Conservation (phyloP, 2,888 invertebrate genomes). For the Macrophya alboannulata region DNA sequence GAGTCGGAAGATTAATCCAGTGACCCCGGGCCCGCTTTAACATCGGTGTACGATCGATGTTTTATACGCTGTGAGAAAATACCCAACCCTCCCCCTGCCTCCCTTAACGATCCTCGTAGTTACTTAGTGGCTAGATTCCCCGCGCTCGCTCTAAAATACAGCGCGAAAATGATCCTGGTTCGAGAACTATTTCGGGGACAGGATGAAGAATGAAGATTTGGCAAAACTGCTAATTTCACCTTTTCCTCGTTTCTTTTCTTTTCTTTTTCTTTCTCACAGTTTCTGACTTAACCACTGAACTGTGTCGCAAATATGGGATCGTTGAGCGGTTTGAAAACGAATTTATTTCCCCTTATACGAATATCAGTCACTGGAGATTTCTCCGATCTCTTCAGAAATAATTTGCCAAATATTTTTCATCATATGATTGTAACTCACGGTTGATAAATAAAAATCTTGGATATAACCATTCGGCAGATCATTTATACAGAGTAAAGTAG, state of each 20-base stretch:
- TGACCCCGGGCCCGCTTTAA: not conserved
- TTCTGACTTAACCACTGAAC: conserved; percentile 13
- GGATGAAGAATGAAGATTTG: conserved; percentile 14
- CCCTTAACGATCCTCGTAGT: conserved; percentile 2
- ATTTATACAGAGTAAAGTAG: conserved; percentile 30
- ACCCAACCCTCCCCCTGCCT: too few relatives aligned
- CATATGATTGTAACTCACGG: conserved; percentile 9
- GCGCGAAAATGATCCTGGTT: not conserved
- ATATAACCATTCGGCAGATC: conserved; percentile 50
- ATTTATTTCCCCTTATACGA: not conserved
- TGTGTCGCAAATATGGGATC: not conserved
- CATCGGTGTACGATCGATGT: not conserved
- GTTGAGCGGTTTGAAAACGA: not conserved
- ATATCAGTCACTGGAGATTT: not conserved
- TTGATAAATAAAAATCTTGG: conserved; percentile 31
- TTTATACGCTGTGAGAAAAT: not conserved
- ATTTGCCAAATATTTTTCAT: not conserved
- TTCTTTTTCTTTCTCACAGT: not conserved
- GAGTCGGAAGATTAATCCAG: conserved; percentile 39
- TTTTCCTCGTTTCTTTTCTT: not conserved
- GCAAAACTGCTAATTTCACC: not conserved
- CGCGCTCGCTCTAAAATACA: not conserved
- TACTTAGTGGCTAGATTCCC: conserved; percentile 1
- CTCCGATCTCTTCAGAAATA: not conserved
- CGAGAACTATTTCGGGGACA: not conserved